These are phyloP conservation scores for Discoglossus pictus DNA, from an alignment of 2,797 vertebrate species.

Conservation along the genomic window DNA sequence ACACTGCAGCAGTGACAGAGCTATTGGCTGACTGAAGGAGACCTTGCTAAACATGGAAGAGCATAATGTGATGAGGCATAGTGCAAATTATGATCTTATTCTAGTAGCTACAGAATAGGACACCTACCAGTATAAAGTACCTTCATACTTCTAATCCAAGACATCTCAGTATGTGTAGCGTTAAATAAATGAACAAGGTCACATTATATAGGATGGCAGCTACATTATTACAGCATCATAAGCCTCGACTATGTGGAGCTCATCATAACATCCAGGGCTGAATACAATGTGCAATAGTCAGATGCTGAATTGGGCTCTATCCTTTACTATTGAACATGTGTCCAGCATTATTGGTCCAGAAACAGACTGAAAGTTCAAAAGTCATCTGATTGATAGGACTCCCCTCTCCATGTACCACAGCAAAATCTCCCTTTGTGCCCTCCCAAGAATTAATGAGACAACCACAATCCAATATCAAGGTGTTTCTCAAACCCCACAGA, in stretches of 20 bases:
- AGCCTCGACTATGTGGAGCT: constrained; percentile 37
- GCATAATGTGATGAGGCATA: constrained; percentile 10
- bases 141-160: constrained; percentile 66
- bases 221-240: constrained; percentile 7
- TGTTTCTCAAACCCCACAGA: constrained; percentile 12
- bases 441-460: not conserved
- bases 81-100: constrained; percentile 58
- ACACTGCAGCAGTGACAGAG: not conserved
- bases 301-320: too few relatives aligned
- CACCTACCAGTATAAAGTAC: constrained; percentile 60
- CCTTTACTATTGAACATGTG: too few relatives aligned
- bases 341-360: too few relatives aligned
- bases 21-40: not conserved
- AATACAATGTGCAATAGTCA: too few relatives aligned
- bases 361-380: too few relatives aligned
- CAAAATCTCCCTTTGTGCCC: too few relatives aligned
- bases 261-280: constrained; percentile 35
- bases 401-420: too few relatives aligned
- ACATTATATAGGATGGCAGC: constrained; percentile 65
- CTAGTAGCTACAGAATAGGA: constrained; percentile 63
- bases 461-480: not conserved
- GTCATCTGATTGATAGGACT: too few relatives aligned
- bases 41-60: not conserved
- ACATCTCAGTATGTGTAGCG: constrained; percentile 59
- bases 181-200: constrained; percentile 60